Evolutionary conservation across 1,140 invertebrate species (phyloP), one percentile per base, ranked within the genome.

Genomic region (Physella acuta): DNA sequence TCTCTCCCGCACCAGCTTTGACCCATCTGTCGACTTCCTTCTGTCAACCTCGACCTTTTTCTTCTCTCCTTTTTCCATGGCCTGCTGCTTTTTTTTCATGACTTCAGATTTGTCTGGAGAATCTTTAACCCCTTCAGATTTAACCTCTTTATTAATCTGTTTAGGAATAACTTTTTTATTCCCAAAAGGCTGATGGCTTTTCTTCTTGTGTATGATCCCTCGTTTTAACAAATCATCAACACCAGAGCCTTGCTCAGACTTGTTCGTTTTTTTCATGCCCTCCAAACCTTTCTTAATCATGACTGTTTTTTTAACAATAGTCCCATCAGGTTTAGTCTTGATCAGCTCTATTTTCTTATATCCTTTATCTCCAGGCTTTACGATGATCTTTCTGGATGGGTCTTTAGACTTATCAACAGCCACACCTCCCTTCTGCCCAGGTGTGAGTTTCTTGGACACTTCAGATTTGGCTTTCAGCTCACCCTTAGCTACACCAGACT

Each of bases 141-240:
- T 63, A 30, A 30, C 49, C 53, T 66, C 63, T 26, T 53, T 55
- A n/a, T 2, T 33, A 36, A 1, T 8, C 11, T 5, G 16, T 39
- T 36, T 53, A n/a, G 14, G 11, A 4, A 34, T 1, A 31, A 11
- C 2, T 55, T 53, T 55, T 44, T 56, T 68, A 26, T 56, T 68
- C 4, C 65, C 65, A 59, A 68, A 68, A 14, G 65, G 65, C 55
- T 37, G 65, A 26, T 68, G 65, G 34, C 65, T 58, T 24, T 68
- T 68, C 24, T 59, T 68, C 36, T 68, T 68, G 28, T 52, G 37
- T 26, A 68, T 26, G 16, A 68, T 44, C 28, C 65, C 65, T 34
- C 65, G 37, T 39, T 56, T 58, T 20, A 68, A 39, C 36, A 68
- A 44, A 59, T 68, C 65, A 26, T 68, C 65, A 24, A 66, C 51